Percentiles rank a stretch among this genome's conserved stretches.
phyloP scores from a whole-genome alignment of 64 coral and sea anemone genomes.

The Cladopsammia gracilis region DNA sequence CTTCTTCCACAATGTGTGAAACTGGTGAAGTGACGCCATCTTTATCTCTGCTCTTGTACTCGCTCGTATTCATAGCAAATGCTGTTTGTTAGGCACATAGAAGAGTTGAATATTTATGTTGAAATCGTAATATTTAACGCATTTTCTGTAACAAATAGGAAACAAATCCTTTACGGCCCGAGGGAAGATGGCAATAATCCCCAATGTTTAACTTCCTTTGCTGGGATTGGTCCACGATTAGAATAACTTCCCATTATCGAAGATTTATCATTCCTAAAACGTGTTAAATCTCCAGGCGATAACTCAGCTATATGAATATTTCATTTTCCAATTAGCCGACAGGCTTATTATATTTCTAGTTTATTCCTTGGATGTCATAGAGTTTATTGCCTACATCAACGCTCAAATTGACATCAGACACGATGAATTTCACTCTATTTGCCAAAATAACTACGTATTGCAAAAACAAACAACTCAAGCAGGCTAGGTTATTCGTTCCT shows the following conservation, averaged over 20 bases:
- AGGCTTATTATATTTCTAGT: background rate
- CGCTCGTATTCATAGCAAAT: too few species aligned
- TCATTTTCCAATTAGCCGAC: slow-evolving; percentile 7
- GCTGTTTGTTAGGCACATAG: too few species aligned
- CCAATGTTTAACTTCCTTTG: too few species aligned
- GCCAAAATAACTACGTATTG: background rate
- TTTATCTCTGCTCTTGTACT: background rate
- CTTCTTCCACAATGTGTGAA: slow-evolving; percentile 45
- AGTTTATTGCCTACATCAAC: background rate
- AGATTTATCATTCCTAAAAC: background rate
- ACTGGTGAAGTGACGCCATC: background rate
- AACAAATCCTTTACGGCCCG: background rate
- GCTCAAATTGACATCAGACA: background rate
- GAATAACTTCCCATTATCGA: slow-evolving; percentile 12
- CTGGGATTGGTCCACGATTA: background rate
- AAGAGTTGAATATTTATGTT: background rate
- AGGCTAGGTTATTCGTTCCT: background rate
- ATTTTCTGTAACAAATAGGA: background rate
- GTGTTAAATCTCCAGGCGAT: slow-evolving; percentile 3
- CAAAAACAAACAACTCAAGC: background rate
- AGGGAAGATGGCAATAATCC: background rate
- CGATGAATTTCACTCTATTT: background rate
- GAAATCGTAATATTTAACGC: background rate
- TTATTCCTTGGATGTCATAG: background rate
- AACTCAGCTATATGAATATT: background rate